Base-by-base conservation (phyloP, 2,113 vertebrate species). In the Corythoichthys intestinalis region DNA sequence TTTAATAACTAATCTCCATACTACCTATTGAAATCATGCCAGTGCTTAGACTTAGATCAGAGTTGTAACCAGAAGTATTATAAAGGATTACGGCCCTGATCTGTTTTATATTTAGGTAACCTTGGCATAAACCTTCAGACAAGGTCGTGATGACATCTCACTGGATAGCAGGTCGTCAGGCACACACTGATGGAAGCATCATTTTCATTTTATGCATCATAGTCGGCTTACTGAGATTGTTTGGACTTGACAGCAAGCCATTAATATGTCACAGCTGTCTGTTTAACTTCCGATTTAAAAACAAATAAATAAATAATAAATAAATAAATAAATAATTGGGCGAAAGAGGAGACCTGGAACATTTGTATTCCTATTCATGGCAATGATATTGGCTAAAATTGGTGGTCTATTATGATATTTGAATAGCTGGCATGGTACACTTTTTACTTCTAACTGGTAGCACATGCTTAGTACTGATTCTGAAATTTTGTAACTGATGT, bases 51-150 rank as follows among this genome's bases (percentile, higher is more conserved):
- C 65, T 58, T 66, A 37, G 54, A 61, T n/a, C 50, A 5, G 37
- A 41, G 65, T 64, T 70, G 66, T 70, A 74, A 65, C 56, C 8
- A 11, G n/a, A 66, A 69, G 71, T 39, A 81, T 78, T 79, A 81
- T 69, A 70, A 62, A 49, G 56, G 77, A 82, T 78, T 80, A 82
- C 50, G 57, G 17, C 49, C 65, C 65, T 82, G 54, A 81, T 77
- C 81, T 76, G 72, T 76, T 88, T 28, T 82, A 74, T 88, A 73
- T 85, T 79, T 83, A 78, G 74, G 49, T 83, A 75, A 86, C 83
- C 77, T 83, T 86, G 48, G 72, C 69, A 39, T 73, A 63, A 65
- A 71, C 58, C 68, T 64, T 65, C 4, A 46, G 62, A 70, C 70
- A 37, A 15, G 71, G 69, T 71, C 64, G 62, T 70, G 28, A 12